A percentile compares a stretch with the other conserved stretches of the same genome.
Evolutionary conservation across 1,140 invertebrate species (phyloP).

Genomic region (Drosophila neocordata): DNA sequence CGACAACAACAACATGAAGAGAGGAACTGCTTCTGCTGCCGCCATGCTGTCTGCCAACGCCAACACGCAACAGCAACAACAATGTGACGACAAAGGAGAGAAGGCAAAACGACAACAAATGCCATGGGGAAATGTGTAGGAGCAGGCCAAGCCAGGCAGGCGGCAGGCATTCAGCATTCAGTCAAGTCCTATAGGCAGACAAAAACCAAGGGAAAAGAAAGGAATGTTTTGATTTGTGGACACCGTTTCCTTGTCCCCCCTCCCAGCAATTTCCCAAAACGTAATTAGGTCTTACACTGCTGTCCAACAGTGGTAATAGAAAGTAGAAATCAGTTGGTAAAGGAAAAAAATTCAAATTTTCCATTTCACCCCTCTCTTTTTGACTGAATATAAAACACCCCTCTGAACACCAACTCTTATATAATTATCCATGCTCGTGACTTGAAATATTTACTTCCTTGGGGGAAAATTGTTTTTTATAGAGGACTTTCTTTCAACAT

Average conservation of each 20-base stretch:
- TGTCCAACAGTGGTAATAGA: not conserved
- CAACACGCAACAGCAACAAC: conserved; percentile 72
- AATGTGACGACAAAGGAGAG: conserved; percentile 40
- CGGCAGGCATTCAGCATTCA: no score
- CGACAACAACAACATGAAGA: conserved; percentile 30
- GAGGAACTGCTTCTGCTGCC: conserved; percentile 36
- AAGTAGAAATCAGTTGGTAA: not conserved
- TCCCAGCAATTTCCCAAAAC: conserved; percentile 15
- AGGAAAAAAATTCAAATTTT: not conserved
- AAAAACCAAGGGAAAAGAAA: conserved; percentile 18
- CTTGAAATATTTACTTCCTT: not conserved
- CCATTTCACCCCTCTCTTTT: not conserved
- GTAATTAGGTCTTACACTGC: conserved; percentile 5
- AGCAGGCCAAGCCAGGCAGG: conserved; percentile 23
- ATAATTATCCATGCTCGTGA: not conserved
- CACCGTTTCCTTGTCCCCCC: conserved; percentile 18
- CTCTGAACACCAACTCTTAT: not conserved
- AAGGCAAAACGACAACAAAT: conserved; percentile 54
- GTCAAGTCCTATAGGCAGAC: conserved; percentile 8
- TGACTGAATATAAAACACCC: no score
- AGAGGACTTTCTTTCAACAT: not conserved
- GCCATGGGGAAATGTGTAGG: conserved; percentile 49
- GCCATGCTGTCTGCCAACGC: conserved; percentile 77
- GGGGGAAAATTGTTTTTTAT: not conserved
- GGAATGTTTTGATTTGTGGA: conserved; percentile 26